Evolutionary conservation across 2,113 vertebrate genomes (phyloP), one percentile per base, ranked within the genome.

Genomic region (Antennarius striatus): DNA sequence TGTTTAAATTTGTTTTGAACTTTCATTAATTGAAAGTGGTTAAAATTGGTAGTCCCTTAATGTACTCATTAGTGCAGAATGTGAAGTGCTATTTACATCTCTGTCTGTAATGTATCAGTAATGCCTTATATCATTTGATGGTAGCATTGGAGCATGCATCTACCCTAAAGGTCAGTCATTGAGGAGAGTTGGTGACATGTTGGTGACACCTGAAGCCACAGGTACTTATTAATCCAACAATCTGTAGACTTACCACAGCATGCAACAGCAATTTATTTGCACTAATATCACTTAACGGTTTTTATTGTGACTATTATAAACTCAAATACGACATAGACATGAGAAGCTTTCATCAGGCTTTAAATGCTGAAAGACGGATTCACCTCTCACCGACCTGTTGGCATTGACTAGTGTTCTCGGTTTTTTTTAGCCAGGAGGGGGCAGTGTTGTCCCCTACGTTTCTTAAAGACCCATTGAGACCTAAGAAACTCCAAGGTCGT

Each of bases 21-120:
- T 69, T 80, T 84, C 77, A 85, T 84, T 83, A 79, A 85, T 86
- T 68, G 66, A 73, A 76, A 67, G 73, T 63, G 58, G 71, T 80
- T 76, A 86, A 80, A 55, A 57, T 73, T 87, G 75, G 79, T 86
- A 76, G 78, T 86, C 75, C 79, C 83, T 82, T 60, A 55, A 46
- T 86, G 83, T 91, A 86, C 62, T 89, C 83, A 84, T 89, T 88
- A 86, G 88, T 86, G 87, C 84, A 75, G 47, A 87, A 90, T 89
- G 89, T 86, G 75, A 85, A 81, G 82, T 90, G 86, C 88, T 89
- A 84, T 84, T 83, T 86, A 78, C 83, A 80, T 88, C 63, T 54
- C 56, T 77, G 72, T 86, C 73, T 86, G 83, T 90, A 78, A 82
- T 61, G 84, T 88, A 68, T 81, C 68, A 81, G 83, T 88, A 68